Conservation (phyloP, 2,888 invertebrate species). For the Onthophagus sagittarius region DNA sequence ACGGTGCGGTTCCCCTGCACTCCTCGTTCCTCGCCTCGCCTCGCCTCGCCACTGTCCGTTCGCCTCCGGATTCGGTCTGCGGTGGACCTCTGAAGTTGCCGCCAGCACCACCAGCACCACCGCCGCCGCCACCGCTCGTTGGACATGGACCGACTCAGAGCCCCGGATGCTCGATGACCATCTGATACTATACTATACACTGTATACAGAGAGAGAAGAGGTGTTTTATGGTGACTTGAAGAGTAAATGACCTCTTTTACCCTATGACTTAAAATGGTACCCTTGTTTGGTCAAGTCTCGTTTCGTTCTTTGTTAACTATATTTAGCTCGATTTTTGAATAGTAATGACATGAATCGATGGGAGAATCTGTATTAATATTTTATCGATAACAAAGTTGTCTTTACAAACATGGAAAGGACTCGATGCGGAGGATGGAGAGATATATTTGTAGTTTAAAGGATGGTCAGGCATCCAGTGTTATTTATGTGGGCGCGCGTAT, state of each 20-base stretch:
- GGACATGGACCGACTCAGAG: too few relatives aligned
- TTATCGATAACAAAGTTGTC: not conserved
- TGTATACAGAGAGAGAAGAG: not conserved
- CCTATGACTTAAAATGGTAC: not conserved
- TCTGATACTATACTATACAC: constrained; percentile 12
- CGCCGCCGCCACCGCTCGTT: not conserved
- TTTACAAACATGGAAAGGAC: not conserved
- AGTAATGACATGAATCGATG: too few relatives aligned
- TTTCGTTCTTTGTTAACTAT: not conserved
- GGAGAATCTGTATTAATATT: not conserved
- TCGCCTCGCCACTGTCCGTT: constrained; percentile 11
- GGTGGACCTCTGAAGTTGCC: not conserved
- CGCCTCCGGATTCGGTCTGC: constrained; percentile 4
- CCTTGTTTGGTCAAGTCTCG: not conserved
- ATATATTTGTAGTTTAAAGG: not conserved
- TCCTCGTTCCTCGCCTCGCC: constrained; percentile 17
- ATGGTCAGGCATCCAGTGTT: constrained; percentile 8
- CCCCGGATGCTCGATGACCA: constrained; percentile 7
- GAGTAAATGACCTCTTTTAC: not conserved
- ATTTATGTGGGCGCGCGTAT: constrained; percentile 8
- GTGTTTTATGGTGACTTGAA: constrained; percentile 4
- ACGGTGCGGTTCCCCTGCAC: constrained; percentile 25
- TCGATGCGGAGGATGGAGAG: not conserved
- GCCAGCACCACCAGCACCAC: not conserved
- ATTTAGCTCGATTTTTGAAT: not conserved